Percentiles rank a stretch among this genome's conserved stretches.
Evolutionary conservation across 2,888 invertebrate species (phyloP).

Genomic region (Macaria notata): DNA sequence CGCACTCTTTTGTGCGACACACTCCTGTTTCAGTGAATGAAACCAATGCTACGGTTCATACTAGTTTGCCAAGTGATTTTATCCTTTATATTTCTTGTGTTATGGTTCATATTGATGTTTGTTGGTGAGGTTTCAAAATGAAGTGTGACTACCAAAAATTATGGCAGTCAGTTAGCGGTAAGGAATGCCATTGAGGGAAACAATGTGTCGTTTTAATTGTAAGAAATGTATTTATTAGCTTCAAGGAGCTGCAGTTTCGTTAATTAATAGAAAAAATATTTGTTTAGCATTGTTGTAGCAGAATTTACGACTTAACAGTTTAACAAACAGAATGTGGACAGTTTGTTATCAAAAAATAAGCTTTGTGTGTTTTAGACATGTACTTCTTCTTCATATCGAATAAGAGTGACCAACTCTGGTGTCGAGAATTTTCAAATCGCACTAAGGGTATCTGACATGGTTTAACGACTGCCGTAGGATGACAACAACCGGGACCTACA

Average conservation of each 20-base stretch:
- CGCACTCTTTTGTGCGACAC: conserved; percentile 54
- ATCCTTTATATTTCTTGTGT: conserved; percentile 26
- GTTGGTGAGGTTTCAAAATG: conserved; percentile 23
- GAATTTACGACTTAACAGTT: conserved; percentile 15
- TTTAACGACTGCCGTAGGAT: too few species aligned
- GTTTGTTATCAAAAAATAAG: too few species aligned
- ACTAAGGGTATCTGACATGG: too few species aligned
- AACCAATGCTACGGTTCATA: conserved; percentile 34
- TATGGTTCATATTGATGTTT: conserved; percentile 33
- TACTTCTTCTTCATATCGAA: too few species aligned
- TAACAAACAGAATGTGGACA: too few species aligned
- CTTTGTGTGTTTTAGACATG: too few species aligned
- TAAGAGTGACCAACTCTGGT: too few species aligned
- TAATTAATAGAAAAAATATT: conserved; percentile 20
- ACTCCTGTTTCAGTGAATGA: conserved; percentile 61
- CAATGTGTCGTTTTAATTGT: conserved; percentile 43
- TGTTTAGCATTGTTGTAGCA: conserved; percentile 16
- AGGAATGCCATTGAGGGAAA: conserved; percentile 50
- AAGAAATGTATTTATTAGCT: conserved; percentile 40
- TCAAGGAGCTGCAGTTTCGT: conserved; percentile 17
- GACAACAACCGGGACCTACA: too few species aligned
- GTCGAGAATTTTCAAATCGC: too few species aligned
- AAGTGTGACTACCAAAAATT: conserved; percentile 50
- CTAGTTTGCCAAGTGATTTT: conserved; percentile 30
- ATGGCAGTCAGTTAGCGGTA: conserved; percentile 44